Base-by-base conservation (phyloP, 1,140 invertebrate genomes). In the Bombus soroeensis region DNA sequence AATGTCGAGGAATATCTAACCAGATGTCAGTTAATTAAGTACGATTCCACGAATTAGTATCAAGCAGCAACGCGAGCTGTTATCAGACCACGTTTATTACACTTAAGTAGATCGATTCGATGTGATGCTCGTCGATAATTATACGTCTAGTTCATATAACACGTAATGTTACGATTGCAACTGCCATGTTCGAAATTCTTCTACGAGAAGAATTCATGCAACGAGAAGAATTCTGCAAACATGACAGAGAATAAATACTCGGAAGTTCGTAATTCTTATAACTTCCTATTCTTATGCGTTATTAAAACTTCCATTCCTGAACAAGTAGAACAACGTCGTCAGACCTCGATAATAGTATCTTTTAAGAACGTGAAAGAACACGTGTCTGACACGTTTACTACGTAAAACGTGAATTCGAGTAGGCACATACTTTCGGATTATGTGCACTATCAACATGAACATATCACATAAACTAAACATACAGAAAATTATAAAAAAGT, bases 61-160 rank as follows among this genome's bases (percentile, higher is more conserved):
- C 41, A 75, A 59, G 37, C n/a, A 12, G n/a, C 66, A 34, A 13
- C 39, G 43, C 64, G 71, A 39, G 28, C 89, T 81, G 80, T 81
- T 57, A 41, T 82, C 66, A 86, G 76, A 82, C 43, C 71, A 81
- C 79, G 83, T 75, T 89, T 90, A 90, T 71, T 70, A 57, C 73
- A 66, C 47, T 76, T 78, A 79, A 62, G 72, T 72, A 83, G 87
- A 90, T 89, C 87, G 85, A 91, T 86, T 88, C 81, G 86, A 66
- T 87, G 75, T 76, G 59, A 71, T 74, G 79, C 75, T 39, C 62
- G 32, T 25, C 72, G 74, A 79, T 64, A 68, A 70, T 53, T 32
- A 1, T 72, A 57, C 28, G 28, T 22, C 80, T 72, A 84, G 89
- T 88, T 71, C 70, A 86, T 47, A 15, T n/a, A 37, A 76, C 37